Base-by-base conservation (phyloP, 2,888 invertebrate species). In the Drosophila subquinaria region DNA sequence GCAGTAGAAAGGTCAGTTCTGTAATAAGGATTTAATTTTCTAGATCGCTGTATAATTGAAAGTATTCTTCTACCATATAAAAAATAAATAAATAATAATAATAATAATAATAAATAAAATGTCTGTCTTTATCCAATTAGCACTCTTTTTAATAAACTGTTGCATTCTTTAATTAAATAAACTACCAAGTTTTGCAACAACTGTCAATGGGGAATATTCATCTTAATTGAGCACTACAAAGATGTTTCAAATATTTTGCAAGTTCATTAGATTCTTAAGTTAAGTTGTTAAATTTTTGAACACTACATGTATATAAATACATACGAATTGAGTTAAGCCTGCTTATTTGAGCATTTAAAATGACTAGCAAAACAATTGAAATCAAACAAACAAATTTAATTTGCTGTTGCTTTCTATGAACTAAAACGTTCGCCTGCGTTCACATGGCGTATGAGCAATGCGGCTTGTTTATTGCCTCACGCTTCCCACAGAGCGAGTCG, bases 371-470 rank as follows among this genome's bases (percentile, higher is more conserved):
- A 79, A 66, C 73, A 70, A 82, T 79, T 84, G 82, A 67, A 87
- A 79, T 82, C 76, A 84, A 56, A 45, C 56, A 45, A 56, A 56
- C 56, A 56, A 79, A 83, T 84, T 83, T 76, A 82, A 88, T 85
- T 87, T 76, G 64, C 51, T 55, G 17, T 69, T 33, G 61, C 57
- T 66, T 69, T 66, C 42, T 53, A 20, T 40, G 38, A 30, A 8
- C 30, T 17, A 5, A 23, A n/a, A 20, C n/a, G 40, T 36, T 53
- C 13, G 50, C 43, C 43, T 27, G 27, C 20, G 63, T 48, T 47
- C 62, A 76, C 82, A 60, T 62, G 83, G 77, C 86, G 86, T 84
- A 85, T 86, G 78, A 86, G 74, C 76, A 88, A 86, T 86, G 83
- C 63, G 81, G 81, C 76, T 77, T 82, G 75, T 85, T 84, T 84